Base-by-base conservation (phyloP, 2,888 invertebrate species). In the Flexamia atlantica region DNA sequence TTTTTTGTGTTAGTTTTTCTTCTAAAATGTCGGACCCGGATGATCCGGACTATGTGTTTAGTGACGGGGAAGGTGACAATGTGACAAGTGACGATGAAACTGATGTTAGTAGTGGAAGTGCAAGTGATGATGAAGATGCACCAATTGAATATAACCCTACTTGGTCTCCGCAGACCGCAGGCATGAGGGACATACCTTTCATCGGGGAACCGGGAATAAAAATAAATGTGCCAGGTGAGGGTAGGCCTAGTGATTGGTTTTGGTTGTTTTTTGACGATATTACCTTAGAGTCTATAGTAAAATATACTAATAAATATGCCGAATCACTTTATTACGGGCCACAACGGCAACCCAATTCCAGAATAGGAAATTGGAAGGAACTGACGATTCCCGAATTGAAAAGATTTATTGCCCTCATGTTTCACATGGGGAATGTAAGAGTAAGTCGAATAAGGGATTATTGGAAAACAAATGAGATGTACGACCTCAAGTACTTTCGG, bases 131-230 rank as follows among this genome's bases (percentile, higher is more conserved):
- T 42, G 42, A 42, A 42, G 42, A 42, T 42, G 42, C 42, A 42
- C 42, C 7, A 42, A 42, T 42, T 7, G 42, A 42, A 7, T 42
- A 42, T 42, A 42, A 42, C 42, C 42, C 42, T 42, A 42, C 14
- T 42, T 42, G 42, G 42, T 42, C 42, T 42, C 42, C 42, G 42
- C 42, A 42, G 42, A 42, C 42, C 7, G 42, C 42, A 42, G 42
- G 42, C 42, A 42, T 42, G 42, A 42, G 42, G 42, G 42, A 42
- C 42, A 42, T 42, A 42, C 42, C 42, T 42, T 42, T 42, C 42
- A 7, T 7, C 7, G 42, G 42, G 14, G 42, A 42, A 42, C 42
- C 42, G 7, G 42, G 42, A 42, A 42, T 42, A 42, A 42, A 42
- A 42, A 42, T 42, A 42, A n/a, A n/a, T n/a, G n/a, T n/a, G n/a